phyloP scores from a whole-genome alignment of 2,888 invertebrate species.

The Oxystoma pomonae region DNA sequence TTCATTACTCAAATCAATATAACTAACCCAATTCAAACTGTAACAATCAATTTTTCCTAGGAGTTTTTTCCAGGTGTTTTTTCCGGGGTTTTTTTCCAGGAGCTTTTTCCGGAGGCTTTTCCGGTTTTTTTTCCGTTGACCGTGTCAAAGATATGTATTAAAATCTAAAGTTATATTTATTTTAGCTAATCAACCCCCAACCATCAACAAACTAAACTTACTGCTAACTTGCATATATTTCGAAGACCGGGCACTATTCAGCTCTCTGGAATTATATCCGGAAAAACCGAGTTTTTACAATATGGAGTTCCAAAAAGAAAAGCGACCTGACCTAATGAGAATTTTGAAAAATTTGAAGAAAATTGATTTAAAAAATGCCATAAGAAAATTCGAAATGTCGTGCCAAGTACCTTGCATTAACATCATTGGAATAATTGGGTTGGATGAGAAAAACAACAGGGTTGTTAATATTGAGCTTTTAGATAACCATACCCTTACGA shows the following conservation, averaged over 20 bases:
- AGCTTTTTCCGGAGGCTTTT: too few species aligned
- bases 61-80: too few species aligned
- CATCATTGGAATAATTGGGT: constrained; percentile 44
- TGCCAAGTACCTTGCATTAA: constrained; percentile 42
- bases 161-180: too few species aligned
- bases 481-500: constrained; percentile 44
- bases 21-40: too few species aligned
- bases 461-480: constrained; percentile 47
- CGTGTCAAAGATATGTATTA: too few species aligned
- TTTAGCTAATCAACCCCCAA: constrained; percentile 31
- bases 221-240: constrained; percentile 43
- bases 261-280: constrained; percentile 33
- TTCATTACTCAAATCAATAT: too few species aligned
- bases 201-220: constrained; percentile 39
- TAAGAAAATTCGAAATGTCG: constrained; percentile 36
- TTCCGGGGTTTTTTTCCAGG: too few species aligned
- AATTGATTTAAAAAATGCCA: constrained; percentile 27
- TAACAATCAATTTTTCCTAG: too few species aligned
- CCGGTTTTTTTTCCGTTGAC: too few species aligned
- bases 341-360: constrained; percentile 34
- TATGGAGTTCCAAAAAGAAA: constrained; percentile 32
- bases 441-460: constrained; percentile 38
- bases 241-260: constrained; percentile 41
- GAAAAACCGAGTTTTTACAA: constrained; percentile 26
- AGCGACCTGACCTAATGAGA: constrained; percentile 37